These are phyloP conservation scores for Drosophila hamatofila DNA, from an alignment of 2,888 invertebrate genomes.

Conservation along the genomic window DNA sequence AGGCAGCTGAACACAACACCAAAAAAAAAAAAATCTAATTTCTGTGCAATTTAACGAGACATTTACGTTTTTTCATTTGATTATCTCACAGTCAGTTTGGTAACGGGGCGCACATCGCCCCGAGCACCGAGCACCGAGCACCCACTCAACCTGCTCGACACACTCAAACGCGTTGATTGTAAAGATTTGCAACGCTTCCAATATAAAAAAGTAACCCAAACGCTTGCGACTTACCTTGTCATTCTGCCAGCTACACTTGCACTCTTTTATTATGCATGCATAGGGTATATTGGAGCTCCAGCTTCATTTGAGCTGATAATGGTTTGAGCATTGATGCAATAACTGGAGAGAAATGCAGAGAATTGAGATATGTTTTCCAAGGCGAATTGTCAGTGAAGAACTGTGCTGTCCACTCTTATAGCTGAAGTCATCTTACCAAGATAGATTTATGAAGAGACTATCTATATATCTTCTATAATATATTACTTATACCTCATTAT, in stretches of 20 bases:
- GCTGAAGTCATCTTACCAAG: too few relatives aligned
- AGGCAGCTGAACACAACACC: constrained; percentile 10
- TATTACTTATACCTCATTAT: too few relatives aligned
- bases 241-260: constrained; percentile 38
- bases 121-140: not conserved
- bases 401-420: too few relatives aligned
- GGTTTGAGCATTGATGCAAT: not conserved
- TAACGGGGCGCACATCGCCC: constrained; percentile 44
- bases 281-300: not conserved
- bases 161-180: constrained; percentile 64
- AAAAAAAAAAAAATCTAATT: constrained; percentile 80
- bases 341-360: not conserved
- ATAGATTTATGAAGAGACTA: too few relatives aligned
- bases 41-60: constrained; percentile 84
- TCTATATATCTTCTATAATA: too few relatives aligned
- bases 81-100: constrained; percentile 82
- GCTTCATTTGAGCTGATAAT: not conserved
- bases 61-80: constrained; percentile 84
- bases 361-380: not conserved
- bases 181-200: constrained; percentile 60
- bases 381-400: too few relatives aligned
- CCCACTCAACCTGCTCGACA: constrained; percentile 11
- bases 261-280: constrained; percentile 19
- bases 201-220: constrained; percentile 38
- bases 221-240: constrained; percentile 63